phyloP scores from a whole-genome alignment of 1,140 invertebrate species.

The Dreissena polymorpha region DNA sequence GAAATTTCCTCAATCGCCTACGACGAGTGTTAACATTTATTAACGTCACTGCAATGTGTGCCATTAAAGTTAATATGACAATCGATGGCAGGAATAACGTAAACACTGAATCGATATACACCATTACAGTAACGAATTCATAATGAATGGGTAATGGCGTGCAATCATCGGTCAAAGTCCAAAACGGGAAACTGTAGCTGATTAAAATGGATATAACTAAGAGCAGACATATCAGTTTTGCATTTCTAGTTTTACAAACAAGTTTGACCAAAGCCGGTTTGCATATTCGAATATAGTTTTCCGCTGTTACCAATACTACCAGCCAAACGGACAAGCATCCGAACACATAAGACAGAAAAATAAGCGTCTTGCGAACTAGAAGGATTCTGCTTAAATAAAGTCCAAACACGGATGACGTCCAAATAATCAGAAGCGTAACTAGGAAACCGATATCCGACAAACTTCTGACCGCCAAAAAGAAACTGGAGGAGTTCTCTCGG shows the following conservation, averaged over 20 bases:
- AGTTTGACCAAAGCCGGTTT: conserved; percentile 67
- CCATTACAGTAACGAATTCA: conserved; percentile 80
- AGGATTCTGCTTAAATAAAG: conserved; percentile 72
- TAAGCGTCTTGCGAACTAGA: conserved; percentile 71
- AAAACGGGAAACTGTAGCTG: conserved; percentile 71
- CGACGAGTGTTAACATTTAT: conserved; percentile 41
- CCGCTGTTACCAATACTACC: conserved; percentile 69
- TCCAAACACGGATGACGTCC: conserved; percentile 80
- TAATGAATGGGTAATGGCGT: conserved; percentile 41
- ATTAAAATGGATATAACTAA: conserved; percentile 61
- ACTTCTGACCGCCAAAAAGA: conserved; percentile 65
- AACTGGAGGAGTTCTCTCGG: conserved; percentile 61
- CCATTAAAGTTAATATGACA: conserved; percentile 62
- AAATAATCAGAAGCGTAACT: conserved; percentile 75
- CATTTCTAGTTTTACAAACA: conserved; percentile 68
- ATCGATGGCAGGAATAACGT: conserved; percentile 82
- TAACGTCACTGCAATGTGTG: conserved; percentile 33
- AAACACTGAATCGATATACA: conserved; percentile 81
- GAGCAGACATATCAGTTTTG: conserved; percentile 55
- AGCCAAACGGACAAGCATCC: conserved; percentile 78
- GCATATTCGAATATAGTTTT: conserved; percentile 73
- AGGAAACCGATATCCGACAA: conserved; percentile 64
- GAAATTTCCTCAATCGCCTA: conserved; percentile 36
- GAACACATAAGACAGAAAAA: conserved; percentile 74
- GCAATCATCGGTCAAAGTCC: conserved; percentile 58